phyloP scores from a whole-genome alignment of 35 echinoderm and acorn worm genomes.

The Diadema setosum region DNA sequence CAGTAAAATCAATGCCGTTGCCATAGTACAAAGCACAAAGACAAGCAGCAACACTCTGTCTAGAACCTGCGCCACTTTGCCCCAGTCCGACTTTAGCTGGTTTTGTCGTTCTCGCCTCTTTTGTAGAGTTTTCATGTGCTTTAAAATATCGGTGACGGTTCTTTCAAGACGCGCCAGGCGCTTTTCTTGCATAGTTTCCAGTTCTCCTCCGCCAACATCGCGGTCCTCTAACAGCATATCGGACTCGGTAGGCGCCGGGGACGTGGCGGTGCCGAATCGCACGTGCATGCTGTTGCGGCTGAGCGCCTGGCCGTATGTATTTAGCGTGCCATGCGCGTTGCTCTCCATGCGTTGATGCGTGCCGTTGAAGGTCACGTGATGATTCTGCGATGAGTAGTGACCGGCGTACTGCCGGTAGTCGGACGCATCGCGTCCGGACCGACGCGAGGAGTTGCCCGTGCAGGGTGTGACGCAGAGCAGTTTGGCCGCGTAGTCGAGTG shows the following conservation, averaged over 20 bases:
- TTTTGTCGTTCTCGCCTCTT: constrained; percentile 70
- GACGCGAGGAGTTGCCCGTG: neutral
- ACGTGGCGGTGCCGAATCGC: constrained; percentile 31
- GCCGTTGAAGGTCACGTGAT: neutral
- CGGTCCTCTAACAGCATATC: constrained; percentile 3
- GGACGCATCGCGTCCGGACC: neutral
- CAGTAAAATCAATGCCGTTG: constrained; percentile 68
- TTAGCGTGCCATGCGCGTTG: constrained; percentile 31
- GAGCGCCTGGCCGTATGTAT: neutral
- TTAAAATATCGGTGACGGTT: constrained; percentile 68
- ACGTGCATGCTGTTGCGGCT: constrained; percentile 61
- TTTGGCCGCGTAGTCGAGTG: constrained; percentile 69
- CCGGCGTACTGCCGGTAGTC: neutral
- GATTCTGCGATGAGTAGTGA: neutral
- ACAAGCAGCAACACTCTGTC: constrained; percentile 79
- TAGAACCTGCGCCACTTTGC: constrained; percentile 78
- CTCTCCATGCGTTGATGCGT: constrained; percentile 35
- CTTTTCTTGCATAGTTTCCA: constrained; percentile 62
- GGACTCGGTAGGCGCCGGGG: constrained; percentile 35
- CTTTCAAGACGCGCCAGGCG: constrained; percentile 64
- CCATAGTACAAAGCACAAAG: constrained; percentile 68
- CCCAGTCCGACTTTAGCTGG: constrained; percentile 87
- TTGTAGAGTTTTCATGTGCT: constrained; percentile 85
- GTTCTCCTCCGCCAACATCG: neutral
- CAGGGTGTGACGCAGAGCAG: constrained; percentile 59